Percentiles rank a stretch among this genome's conserved stretches.
These are phyloP conservation scores for Clarias macrocephalus DNA, from an alignment of 2,113 vertebrate genomes.

Conservation along the genomic window DNA sequence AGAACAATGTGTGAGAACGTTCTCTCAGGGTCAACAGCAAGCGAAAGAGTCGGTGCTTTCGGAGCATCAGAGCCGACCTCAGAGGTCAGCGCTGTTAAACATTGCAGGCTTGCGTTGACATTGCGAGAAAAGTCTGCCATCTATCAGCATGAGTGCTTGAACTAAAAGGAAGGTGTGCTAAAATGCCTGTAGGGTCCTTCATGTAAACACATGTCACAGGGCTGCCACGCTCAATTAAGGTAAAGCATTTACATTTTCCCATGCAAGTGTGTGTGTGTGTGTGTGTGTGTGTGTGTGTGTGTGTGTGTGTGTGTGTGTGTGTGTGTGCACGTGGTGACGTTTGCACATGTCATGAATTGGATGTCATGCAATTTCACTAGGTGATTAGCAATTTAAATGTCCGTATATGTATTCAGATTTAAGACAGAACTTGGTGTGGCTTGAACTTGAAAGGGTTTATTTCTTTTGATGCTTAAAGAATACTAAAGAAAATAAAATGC, in stretches of 20 bases:
- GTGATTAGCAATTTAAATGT: conserved; percentile 48
- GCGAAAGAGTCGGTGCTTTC: conserved; percentile 64
- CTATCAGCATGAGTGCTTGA: conserved; percentile 71
- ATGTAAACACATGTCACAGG: conserved; percentile 80
- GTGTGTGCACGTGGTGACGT: conserved; percentile 27
- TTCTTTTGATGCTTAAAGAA: not conserved
- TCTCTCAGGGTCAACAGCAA: conserved; percentile 65
- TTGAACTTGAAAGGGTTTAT: not conserved
- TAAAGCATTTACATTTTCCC: conserved; percentile 72
- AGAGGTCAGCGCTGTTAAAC: conserved; percentile 64
- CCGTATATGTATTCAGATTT: not conserved
- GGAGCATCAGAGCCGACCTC: conserved; percentile 56
- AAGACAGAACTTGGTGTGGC: not conserved
- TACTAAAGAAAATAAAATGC: not conserved
- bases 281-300: too few relatives aligned
- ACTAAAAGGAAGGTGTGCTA: conserved; percentile 75
- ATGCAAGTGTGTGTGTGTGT: too few relatives aligned
- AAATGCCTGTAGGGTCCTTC: conserved; percentile 69
- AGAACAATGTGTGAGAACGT: conserved; percentile 26
- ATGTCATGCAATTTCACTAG: not conserved
- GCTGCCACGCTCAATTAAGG: conserved; percentile 77
- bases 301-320: too few relatives aligned
- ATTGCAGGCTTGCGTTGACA: conserved; percentile 65
- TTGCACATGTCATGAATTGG: conserved; percentile 39
- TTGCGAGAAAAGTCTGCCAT: conserved; percentile 68